Evolutionary conservation across 1,140 invertebrate genomes (phyloP).

Genomic region (Aphidius gifuensis): DNA sequence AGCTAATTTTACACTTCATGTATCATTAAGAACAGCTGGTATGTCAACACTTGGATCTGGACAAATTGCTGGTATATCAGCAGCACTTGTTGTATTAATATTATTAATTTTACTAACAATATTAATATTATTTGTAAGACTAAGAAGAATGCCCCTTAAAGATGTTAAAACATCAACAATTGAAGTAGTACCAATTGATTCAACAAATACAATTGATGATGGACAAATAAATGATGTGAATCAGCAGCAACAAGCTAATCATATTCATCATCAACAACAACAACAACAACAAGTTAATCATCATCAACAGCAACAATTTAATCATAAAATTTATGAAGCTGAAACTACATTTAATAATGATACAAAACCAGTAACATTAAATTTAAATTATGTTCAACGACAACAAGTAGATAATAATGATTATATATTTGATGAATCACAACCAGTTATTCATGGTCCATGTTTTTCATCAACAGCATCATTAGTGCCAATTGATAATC

Average conservation of each 20-base stretch:
- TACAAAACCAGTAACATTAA: constrained; percentile 40
- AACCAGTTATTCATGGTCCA: constrained; percentile 39
- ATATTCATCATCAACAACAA: constrained; percentile 32
- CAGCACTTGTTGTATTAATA: constrained; percentile 75
- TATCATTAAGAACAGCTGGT: constrained; percentile 71
- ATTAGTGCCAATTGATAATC: constrained; percentile 69
- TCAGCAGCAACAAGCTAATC: constrained; percentile 27
- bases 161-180: constrained; percentile 73
- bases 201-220: constrained; percentile 46
- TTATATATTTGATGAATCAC: constrained; percentile 38
- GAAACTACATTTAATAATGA: constrained; percentile 41
- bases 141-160: constrained; percentile 66
- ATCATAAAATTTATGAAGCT: constrained; percentile 43
- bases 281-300: constrained; percentile 28
- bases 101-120: constrained; percentile 73
- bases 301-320: constrained; percentile 18
- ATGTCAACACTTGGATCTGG: constrained; percentile 77
- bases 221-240: background rate
- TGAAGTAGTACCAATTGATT: constrained; percentile 66
- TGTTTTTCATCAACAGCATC: constrained; percentile 68
- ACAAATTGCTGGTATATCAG: constrained; percentile 81
- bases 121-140: constrained; percentile 68
- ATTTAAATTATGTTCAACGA: constrained; percentile 42
- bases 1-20: constrained; percentile 84
- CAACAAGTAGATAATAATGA: constrained; percentile 37